Evolutionary conservation across 1,140 invertebrate species (phyloP).

Genomic region (Aphelenchoides fujianensis): DNA sequence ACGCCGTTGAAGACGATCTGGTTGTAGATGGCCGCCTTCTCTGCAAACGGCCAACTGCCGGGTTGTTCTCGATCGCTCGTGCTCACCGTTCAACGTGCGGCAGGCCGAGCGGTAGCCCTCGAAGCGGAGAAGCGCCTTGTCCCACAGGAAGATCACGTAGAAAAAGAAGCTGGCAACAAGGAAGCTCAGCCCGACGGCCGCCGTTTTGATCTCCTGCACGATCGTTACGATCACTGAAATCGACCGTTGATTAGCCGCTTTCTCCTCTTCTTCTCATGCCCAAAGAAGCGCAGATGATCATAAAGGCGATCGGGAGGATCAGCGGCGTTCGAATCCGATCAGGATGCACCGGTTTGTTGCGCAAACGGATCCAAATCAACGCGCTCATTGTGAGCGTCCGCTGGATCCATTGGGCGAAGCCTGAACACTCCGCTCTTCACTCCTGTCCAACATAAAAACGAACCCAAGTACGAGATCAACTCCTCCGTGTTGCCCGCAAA

Average conservation of each 20-base stretch:
- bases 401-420: slow-evolving; percentile 44
- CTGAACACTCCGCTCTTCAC: too few relatives aligned
- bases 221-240: slow-evolving; percentile 40
- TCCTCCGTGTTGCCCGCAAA: slow-evolving; percentile 37
- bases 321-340: slow-evolving; percentile 43
- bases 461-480: slow-evolving; percentile 42
- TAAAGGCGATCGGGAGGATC: slow-evolving; percentile 45
- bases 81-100: slow-evolving; percentile 15
- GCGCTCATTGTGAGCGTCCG: slow-evolving; percentile 43
- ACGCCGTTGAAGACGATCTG: slow-evolving; percentile 25
- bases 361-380: slow-evolving; percentile 44
- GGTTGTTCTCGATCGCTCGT: not conserved
- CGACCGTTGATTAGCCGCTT: too few relatives aligned
- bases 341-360: slow-evolving; percentile 38
- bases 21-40: slow-evolving; percentile 17
- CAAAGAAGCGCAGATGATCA: slow-evolving; percentile 33
- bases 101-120: not conserved
- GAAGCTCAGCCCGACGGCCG: slow-evolving; percentile 16
- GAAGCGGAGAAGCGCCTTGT: not conserved
- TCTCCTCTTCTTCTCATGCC: too few relatives aligned
- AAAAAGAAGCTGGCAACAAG: slow-evolving; percentile 9
- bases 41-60: not conserved
- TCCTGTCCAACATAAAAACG: too few relatives aligned
- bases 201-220: slow-evolving; percentile 32
- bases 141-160: slow-evolving; percentile 22